Conservation (phyloP, 1,140 invertebrate genomes). For the Notospermus geniculatus region DNA sequence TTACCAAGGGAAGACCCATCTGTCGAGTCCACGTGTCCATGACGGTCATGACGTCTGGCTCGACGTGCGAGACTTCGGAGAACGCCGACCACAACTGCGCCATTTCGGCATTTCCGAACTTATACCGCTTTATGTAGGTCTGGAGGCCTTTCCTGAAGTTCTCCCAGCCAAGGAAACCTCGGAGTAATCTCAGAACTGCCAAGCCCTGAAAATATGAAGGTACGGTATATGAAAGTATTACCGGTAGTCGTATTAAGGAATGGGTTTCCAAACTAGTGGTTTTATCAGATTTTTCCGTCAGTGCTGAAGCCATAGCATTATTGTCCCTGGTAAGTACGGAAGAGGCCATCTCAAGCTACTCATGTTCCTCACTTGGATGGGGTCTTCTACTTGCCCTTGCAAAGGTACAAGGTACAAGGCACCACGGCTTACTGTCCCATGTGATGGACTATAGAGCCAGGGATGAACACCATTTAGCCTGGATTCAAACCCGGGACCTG, state of each 20-base stretch:
- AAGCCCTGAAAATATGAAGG: slow-evolving; percentile 41
- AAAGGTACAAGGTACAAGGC: too few relatives aligned
- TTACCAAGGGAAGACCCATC: slow-evolving; percentile 51
- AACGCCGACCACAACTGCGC: slow-evolving; percentile 59
- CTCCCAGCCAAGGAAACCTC: slow-evolving; percentile 48
- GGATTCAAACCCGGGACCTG: too few relatives aligned
- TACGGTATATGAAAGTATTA: background rate
- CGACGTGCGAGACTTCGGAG: slow-evolving; percentile 38
- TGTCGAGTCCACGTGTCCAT: slow-evolving; percentile 54
- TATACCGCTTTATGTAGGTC: slow-evolving; percentile 46
- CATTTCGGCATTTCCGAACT: slow-evolving; percentile 52
- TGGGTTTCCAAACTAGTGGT: too few relatives aligned
- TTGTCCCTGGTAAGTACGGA: too few relatives aligned
- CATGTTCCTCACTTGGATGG: too few relatives aligned
- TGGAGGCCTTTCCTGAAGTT: slow-evolving; percentile 44
- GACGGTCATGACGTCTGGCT: slow-evolving; percentile 48
- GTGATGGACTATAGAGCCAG: too few relatives aligned
- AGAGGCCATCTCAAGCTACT: too few relatives aligned
- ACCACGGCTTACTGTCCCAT: too few relatives aligned
- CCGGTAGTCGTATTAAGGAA: background rate
- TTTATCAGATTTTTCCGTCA: too few relatives aligned
- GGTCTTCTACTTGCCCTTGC: too few relatives aligned
- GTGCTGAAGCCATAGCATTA: too few relatives aligned
- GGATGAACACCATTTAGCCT: too few relatives aligned
- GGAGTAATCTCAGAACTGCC: slow-evolving; percentile 49